Evolutionary conservation across 2,797 vertebrate species (phyloP), one percentile per base, ranked within the genome.

Genomic region (Xenopus petersii): DNA sequence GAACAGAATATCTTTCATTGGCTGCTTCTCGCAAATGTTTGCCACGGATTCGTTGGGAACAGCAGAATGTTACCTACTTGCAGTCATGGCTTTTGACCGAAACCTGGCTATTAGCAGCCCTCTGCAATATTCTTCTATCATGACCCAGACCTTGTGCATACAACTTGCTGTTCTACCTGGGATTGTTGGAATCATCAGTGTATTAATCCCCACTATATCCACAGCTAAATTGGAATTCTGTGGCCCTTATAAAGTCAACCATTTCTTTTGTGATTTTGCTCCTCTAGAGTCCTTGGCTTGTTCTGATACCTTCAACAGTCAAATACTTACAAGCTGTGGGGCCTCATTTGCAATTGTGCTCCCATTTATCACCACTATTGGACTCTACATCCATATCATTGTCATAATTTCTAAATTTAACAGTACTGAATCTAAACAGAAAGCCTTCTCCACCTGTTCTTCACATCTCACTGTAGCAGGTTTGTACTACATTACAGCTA

Each of bases 221-320:
- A 75, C 74, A 13, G 46, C 26, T 49, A 6, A n/a, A 8, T 51
- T 67, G 15, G 67, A 71, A 9, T 76, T 71, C 12, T 71, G 69
- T 42, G 68, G 61, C 12, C 42, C 69, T 10, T 71, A 71, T 30
- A 10, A 24, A 15, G n/a, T 76, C 7, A 30, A 76, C 47, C 75
- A 76, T 26, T 76, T 76, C 46, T 76, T 76, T 48, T 76, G 68
- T 62, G 75, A 76, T 33, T 13, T 71, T 8, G 21, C 63, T 16
- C 55, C 75, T 10, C 0, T 76, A 17, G 68, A 76, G 17, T 66
- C 42, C 21, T 67, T 76, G 64, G 46, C 68, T 13, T 71, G 75
- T 30, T 76, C 69, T 2, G 15, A 51, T 33, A 8, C 56, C 17
- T 67, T 62, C 26, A 10, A 24, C 17, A 71, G 75, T n/a, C 47